Evolutionary conservation across 2,113 vertebrate genomes (phyloP), one percentile per base, ranked within the genome.

Genomic region (Sinocyclocheilus anshuiensis): DNA sequence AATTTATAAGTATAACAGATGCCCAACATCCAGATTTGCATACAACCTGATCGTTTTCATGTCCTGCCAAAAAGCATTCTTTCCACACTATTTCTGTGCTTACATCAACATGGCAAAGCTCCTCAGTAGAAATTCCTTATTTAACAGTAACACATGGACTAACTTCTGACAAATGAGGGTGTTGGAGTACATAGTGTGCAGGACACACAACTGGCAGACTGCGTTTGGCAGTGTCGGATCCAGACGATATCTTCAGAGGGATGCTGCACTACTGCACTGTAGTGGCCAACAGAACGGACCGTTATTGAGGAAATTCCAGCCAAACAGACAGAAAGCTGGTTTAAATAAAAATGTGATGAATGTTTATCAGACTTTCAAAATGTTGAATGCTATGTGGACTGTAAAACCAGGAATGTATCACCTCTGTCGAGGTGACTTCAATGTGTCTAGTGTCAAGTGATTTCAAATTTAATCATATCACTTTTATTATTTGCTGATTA

Each of bases 301-400:
- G 83, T 74, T 74, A 76, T 42, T 82, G 57, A 89, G 89, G 84
- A 88, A 89, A 90, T 86, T 92, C 84, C 88, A 89, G 39, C 12
- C 55, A 83, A 42, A 11, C 59, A 39, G 48, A 53, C 26, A 77
- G 81, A 86, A 63, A 84, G 26, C 39, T 29, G 79, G 12, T 82
- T 71, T 82, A 50, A 48, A 82, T 69, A 22, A 50, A 59, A 18
- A 69, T 33, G 9, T 45, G 65, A 72, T 39, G 18, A 82, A 78
- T 59, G 36, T 80, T 36, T 87, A 65, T 87, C 65, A 1, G 80
- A 88, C 69, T 87, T 77, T 59, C 75, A 80, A 85, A 12, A 24
- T 88, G 77, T 26, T 26, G 11, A 77, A 59, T 69, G 11, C 11
- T 24, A 24, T 63, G 57, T 55, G 33, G 69, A 63, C 57, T 48